Base-by-base conservation (phyloP, 2,888 invertebrate genomes). In the Lasioglossum zephyrum region DNA sequence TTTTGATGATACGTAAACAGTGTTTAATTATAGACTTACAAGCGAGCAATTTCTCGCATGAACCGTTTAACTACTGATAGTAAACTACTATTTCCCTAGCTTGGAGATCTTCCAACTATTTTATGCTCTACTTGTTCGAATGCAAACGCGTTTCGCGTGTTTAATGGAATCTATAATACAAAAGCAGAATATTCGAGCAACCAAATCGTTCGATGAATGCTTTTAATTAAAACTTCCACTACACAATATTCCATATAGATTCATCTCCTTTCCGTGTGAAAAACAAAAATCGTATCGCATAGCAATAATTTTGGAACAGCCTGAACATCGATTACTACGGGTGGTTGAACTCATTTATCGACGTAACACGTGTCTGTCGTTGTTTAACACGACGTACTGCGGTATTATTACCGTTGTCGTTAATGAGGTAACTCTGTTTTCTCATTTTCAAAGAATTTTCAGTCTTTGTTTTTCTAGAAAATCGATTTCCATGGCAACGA, bases 331-430 rank as follows among this genome's bases (percentile, higher is more conserved):
- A 73, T n/a, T 16, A 76, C 47, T 36, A 5, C 31, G 9, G 60
- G 31, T 49, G 81, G 74, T 36, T 81, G 53, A 36, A n/a, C 18
- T 74, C 73, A 39, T 44, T 60, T 70, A 73, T 82, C 47, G 26
- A 44, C 49, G 26, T 39, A 60, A 39, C 69, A 26, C 11, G 70
- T 41, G 60, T 39, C 75, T 49, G 77, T 83, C 39, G 66, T 81
- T 80, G 13, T 63, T 6, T 13, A 63, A 31, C 13, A 63, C 6
- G 60, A 31, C 31, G 16, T 1, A 60, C 26, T 13, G 26, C 60
- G 4, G 13, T 74, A 70, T 76, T 75, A 47, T 74, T n/a, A 66
- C 47, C 6, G 16, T 39, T 41, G 11, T n/a, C 72, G 11, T 11
- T 57, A 26, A 11, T 3, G n/a, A 4, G 57, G 1, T 11, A 31